Conservation (phyloP, 2,888 invertebrate species). For the Conomelus anceps region DNA sequence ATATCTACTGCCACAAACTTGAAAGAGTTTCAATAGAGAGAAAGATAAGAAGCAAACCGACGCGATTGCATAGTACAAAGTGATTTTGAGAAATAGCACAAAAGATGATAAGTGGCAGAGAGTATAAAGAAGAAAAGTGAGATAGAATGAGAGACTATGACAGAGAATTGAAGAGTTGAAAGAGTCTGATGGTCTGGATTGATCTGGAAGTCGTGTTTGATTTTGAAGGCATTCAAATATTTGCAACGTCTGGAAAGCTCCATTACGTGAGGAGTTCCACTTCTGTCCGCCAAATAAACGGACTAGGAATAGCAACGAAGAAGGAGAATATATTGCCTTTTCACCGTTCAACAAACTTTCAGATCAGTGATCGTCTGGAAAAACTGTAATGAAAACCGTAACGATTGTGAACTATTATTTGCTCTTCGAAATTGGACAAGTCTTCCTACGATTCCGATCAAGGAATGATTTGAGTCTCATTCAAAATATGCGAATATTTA, state of each 20-base stretch:
- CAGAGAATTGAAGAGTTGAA: too few species aligned
- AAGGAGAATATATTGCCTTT: background rate
- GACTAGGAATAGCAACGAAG: background rate
- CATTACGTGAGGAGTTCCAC: background rate
- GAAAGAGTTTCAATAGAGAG: background rate
- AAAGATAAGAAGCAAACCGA: background rate
- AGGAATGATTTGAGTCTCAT: too few species aligned
- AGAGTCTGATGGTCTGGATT: background rate
- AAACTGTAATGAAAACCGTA: background rate
- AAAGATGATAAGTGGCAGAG: background rate
- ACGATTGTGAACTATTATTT: background rate
- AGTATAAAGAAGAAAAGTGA: background rate
- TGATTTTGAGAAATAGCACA: background rate
- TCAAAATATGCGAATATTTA: background rate
- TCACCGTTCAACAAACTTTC: background rate
- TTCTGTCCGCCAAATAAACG: too few species aligned
- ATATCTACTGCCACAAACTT: background rate
- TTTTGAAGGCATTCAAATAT: background rate
- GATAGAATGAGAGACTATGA: too few species aligned
- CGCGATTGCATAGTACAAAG: background rate
- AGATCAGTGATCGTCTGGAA: background rate
- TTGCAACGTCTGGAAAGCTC: background rate
- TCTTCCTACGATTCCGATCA: background rate
- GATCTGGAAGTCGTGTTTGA: background rate
- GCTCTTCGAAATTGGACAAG: background rate